Conservation (phyloP, 2,113 vertebrate genomes). For the Toxotes jaculatrix region DNA sequence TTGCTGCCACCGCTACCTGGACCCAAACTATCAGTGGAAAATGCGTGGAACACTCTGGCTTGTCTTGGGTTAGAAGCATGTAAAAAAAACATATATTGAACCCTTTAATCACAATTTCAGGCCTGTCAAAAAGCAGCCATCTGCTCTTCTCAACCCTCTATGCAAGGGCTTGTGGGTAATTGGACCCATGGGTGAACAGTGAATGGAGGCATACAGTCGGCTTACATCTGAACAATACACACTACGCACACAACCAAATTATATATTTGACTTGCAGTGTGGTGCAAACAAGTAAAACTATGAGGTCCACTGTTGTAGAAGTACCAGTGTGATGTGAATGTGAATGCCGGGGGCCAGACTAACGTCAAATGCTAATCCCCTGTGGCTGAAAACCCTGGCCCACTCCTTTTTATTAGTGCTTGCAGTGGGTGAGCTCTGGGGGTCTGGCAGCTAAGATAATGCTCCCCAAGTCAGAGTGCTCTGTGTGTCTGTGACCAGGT, state of each 20-base stretch:
- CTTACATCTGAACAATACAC: slow-evolving; percentile 44
- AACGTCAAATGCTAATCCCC: slow-evolving; percentile 81
- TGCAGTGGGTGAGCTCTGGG: slow-evolving; percentile 63
- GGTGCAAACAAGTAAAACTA: slow-evolving; percentile 56
- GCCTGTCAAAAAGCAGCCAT: slow-evolving; percentile 54
- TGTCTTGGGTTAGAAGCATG: slow-evolving; percentile 28
- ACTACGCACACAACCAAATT: slow-evolving; percentile 51
- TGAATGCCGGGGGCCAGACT: slow-evolving; percentile 64
- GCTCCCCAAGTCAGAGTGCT: slow-evolving; percentile 60
- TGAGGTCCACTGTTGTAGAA: slow-evolving; percentile 42
- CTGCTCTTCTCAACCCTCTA: slow-evolving; percentile 61
- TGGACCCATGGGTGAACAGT: slow-evolving; percentile 64
- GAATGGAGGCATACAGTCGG: slow-evolving; percentile 46
- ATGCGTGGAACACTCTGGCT: background rate
- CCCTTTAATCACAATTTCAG: slow-evolving; percentile 61
- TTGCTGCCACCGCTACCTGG: background rate
- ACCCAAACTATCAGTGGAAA: slow-evolving; percentile 1
- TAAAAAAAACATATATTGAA: slow-evolving; percentile 35
- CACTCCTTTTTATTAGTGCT: slow-evolving; percentile 69
- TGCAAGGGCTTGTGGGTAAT: slow-evolving; percentile 68
- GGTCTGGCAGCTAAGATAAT: slow-evolving; percentile 84
- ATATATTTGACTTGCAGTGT: slow-evolving; percentile 54
- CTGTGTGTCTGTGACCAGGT: slow-evolving; percentile 66
- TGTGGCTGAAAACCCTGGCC: slow-evolving; percentile 63
- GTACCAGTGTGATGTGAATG: slow-evolving; percentile 57